A percentile compares a stretch with the other conserved stretches of the same genome.
phyloP scores from a whole-genome alignment of 2,797 vertebrate genomes.

The Eulemur rubriventer region DNA sequence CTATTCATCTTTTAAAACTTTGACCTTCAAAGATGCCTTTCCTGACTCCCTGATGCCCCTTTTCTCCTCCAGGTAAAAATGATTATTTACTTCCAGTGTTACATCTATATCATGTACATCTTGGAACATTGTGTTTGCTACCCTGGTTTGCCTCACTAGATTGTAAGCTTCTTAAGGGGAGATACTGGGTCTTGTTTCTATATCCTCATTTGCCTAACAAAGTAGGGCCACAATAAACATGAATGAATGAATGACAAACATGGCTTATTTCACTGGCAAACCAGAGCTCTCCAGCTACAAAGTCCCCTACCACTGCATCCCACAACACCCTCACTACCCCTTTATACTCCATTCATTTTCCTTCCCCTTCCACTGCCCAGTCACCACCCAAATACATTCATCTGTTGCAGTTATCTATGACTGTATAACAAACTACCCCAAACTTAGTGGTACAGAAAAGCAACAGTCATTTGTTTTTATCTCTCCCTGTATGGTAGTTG shows the following conservation, averaged over 20 bases:
- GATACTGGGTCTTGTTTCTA: background rate
- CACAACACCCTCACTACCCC: too few relatives aligned
- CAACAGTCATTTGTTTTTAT: background rate
- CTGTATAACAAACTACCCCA: background rate
- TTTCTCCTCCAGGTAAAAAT: background rate
- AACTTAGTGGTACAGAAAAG: background rate
- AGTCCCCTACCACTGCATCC: background rate
- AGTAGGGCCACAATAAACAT: background rate
- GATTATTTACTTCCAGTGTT: background rate
- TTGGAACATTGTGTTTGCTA: background rate
- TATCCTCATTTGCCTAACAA: background rate
- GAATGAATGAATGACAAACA: background rate
- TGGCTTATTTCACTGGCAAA: background rate
- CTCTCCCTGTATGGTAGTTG: background rate
- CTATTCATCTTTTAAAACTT: background rate
- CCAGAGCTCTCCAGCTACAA: background rate
- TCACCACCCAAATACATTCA: background rate
- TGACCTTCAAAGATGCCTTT: background rate
- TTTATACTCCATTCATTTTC: background rate
- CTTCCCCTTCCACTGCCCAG: background rate
- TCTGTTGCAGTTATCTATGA: background rate
- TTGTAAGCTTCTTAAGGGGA: background rate
- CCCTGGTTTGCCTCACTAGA: background rate
- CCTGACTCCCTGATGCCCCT: background rate
- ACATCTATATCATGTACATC: background rate